phyloP scores from a whole-genome alignment of 37 sponge, comb jelly and placozoan species.

The Bolinopsis microptera region DNA sequence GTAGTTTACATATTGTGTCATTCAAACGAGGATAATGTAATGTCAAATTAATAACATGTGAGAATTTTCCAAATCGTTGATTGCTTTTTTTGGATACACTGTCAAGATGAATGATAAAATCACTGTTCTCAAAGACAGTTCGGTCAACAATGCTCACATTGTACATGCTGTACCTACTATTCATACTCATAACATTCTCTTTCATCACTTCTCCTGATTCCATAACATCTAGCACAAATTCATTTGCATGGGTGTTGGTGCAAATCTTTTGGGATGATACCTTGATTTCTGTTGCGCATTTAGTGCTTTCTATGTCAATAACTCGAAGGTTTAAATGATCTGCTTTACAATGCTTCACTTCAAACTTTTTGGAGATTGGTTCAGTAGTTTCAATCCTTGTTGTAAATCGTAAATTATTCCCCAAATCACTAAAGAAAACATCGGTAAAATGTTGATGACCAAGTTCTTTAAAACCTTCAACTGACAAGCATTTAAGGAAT shows the following conservation, averaged over 20 bases:
- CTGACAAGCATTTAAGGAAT: neutral
- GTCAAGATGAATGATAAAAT: neutral
- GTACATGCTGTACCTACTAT: neutral
- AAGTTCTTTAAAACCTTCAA: neutral
- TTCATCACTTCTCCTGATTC: neutral
- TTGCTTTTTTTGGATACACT: neutral
- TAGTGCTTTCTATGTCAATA: neutral
- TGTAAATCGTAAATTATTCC: neutral
- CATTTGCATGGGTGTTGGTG: neutral
- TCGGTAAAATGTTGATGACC: neutral
- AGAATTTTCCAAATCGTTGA: neutral
- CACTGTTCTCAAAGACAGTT: neutral
- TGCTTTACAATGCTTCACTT: neutral
- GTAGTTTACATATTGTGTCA: neutral
- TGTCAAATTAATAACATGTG: neutral
- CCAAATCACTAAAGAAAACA: neutral
- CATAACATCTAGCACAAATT: neutral
- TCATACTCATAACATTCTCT: neutral
- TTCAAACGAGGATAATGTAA: neutral
- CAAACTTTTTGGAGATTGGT: too few relatives aligned
- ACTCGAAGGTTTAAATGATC: neutral
- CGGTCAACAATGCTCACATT: neutral
- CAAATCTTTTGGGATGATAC: neutral
- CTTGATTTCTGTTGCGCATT: neutral
- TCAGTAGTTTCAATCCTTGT: neutral